These are phyloP conservation scores for Garrulus glandarius DNA, from an alignment of 2,797 vertebrate species.

Conservation along the genomic window DNA sequence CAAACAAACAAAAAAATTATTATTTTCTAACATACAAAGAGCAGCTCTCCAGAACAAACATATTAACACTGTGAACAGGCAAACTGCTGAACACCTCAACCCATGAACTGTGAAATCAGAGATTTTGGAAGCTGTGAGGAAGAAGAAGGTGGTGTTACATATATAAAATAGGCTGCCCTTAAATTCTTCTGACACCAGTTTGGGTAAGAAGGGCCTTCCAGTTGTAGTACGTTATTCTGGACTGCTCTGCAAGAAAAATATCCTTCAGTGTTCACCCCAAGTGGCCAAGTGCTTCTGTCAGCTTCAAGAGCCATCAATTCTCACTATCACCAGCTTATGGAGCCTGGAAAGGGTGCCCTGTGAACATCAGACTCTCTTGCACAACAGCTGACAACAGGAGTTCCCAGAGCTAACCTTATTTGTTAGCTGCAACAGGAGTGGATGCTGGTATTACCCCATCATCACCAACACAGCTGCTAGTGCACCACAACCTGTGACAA, in stretches of 20 bases:
- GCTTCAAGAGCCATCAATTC: background rate
- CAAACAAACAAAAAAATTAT: background rate
- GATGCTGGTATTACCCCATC: background rate
- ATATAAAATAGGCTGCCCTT: background rate
- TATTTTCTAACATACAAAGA: background rate
- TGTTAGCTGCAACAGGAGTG: background rate
- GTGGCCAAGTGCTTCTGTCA: background rate
- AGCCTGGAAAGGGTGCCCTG: background rate
- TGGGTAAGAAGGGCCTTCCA: background rate
- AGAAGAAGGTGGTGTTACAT: accelerated
- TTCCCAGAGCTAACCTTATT: background rate
- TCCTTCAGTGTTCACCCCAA: background rate
- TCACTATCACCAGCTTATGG: background rate
- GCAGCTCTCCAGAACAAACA: background rate
- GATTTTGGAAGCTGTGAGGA: background rate
- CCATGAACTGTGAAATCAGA: background rate
- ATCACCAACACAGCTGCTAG: background rate
- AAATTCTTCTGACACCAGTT: background rate
- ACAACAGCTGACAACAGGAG: background rate
- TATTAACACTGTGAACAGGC: background rate
- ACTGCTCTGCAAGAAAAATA: background rate
- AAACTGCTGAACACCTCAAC: background rate
- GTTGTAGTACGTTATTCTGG: background rate
- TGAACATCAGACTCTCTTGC: background rate
- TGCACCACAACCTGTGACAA: background rate